phyloP scores from a whole-genome alignment of 2,797 vertebrate genomes.

The Echeneis naucrates region DNA sequence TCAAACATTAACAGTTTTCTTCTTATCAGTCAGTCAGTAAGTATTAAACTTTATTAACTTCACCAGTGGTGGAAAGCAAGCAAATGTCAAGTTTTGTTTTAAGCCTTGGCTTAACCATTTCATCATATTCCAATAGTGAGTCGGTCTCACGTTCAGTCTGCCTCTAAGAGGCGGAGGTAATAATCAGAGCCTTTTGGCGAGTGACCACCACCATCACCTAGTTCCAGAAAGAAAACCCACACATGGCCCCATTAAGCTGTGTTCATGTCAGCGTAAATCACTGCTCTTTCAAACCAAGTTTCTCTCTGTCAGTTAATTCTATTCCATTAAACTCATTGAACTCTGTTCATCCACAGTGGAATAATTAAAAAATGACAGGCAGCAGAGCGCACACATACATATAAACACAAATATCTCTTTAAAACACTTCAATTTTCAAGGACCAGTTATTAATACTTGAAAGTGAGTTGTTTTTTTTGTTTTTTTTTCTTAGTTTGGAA shows the following conservation, averaged over 20 bases:
- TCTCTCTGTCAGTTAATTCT: neutral
- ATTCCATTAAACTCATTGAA: neutral
- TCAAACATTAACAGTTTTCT: neutral
- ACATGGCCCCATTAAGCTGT: conserved; percentile 3
- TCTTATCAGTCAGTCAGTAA: neutral
- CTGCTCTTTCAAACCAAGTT: neutral
- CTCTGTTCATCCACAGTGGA: neutral
- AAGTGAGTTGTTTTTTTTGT: too few relatives aligned
- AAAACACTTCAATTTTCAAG: neutral
- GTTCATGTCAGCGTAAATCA: neutral
- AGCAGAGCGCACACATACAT: neutral
- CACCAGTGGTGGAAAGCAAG: too few relatives aligned
- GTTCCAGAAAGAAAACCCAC: neutral
- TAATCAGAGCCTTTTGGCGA: neutral
- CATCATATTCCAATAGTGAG: too few relatives aligned
- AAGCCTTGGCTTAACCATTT: neutral
- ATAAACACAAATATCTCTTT: neutral
- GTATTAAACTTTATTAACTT: too few relatives aligned
- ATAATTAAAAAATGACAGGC: neutral
- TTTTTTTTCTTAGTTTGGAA: too few relatives aligned
- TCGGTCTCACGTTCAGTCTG: neutral
- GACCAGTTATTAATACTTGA: neutral
- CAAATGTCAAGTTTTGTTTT: neutral
- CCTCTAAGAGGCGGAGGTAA: neutral
- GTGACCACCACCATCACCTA: neutral